A percentile compares a stretch with the other conserved stretches of the same genome.
Conservation (phyloP, 2,797 vertebrate genomes). For the Xenopus petersii region DNA sequence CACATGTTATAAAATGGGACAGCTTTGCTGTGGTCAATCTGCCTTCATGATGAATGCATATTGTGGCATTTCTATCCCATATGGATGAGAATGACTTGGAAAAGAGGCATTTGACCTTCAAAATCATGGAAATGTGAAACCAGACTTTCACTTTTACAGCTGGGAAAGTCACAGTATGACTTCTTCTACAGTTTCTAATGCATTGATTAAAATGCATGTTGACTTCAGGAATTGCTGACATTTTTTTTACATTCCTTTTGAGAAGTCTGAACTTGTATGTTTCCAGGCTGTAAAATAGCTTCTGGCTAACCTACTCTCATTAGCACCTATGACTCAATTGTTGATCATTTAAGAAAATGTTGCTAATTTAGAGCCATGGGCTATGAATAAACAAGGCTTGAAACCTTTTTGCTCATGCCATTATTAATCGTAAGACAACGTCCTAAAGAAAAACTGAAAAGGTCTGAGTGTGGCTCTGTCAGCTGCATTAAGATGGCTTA, state of each 20-base stretch:
- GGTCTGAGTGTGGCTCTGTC: conserved; percentile 66
- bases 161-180: conserved; percentile 64
- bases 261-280: conserved; percentile 47
- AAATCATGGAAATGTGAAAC: conserved; percentile 74
- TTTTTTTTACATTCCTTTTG: conserved; percentile 51
- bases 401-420: conserved; percentile 68
- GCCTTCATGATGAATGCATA: conserved; percentile 77
- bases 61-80: conserved; percentile 82
- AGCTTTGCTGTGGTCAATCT: conserved; percentile 79
- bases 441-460: conserved; percentile 69
- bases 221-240: conserved; percentile 61
- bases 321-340: conserved; percentile 65
- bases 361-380: conserved; percentile 68
- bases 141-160: conserved; percentile 72
- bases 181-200: conserved; percentile 62
- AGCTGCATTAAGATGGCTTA: conserved; percentile 60
- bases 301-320: conserved; percentile 67
- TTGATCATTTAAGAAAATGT: conserved; percentile 66
- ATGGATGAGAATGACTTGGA: conserved; percentile 77
- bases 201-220: conserved; percentile 67
- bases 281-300: conserved; percentile 52
- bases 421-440: conserved; percentile 65
- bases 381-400: conserved; percentile 61
- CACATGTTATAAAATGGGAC: conserved; percentile 73
- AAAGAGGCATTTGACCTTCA: conserved; percentile 80